Evolutionary conservation across 2,113 vertebrate genomes (phyloP), one percentile per base, ranked within the genome.

Genomic region (Mesembrinibis cayennensis): DNA sequence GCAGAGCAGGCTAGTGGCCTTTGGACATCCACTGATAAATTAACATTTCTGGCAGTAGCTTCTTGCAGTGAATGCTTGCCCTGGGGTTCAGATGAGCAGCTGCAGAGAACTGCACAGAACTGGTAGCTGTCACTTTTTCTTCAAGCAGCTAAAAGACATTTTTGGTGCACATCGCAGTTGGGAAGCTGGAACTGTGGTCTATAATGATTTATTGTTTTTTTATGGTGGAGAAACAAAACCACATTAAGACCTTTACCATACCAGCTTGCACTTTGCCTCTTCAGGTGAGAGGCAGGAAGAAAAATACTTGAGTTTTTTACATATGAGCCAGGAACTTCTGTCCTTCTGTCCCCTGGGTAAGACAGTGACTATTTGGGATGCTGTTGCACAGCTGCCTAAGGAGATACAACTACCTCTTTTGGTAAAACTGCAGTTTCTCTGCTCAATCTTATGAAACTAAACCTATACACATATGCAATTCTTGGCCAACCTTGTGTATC

Each of bases 91-190:
- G 65, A 81, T 38, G 47, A 89, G 58, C 77, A 87, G 52, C 89
- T 94, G 55, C 77, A 81, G 76, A 82, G 53, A 80, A 18, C 82
- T 73, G 63, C 59, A n/a, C 44, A 63, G 52, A 67, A 52, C 61
- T 87, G 58, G 52, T 82, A 72, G 83, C 87, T 93, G 59, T 63
- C 78, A 32, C 26, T 87, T 90, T 73, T 83, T 47, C 70, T 82
- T 90, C 36, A 72, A 69, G 36, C 47, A 72, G 44, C 61, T 69
- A n/a, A 71, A 78, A 72, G 32, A 38, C 6, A 20, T 67, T 91
- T 87, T 78, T 42, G 20, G 47, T 89, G 32, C 53, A 22, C 16
- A 7, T 52, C 4, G 2, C 47, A 74, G n/a, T 11, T 91, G 56
- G n/a, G 29, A 76, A 87, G 63, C 32, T 91, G 42, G 29, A 92